phyloP scores from a whole-genome alignment of 2,797 vertebrate species.

The Ara ararauna region DNA sequence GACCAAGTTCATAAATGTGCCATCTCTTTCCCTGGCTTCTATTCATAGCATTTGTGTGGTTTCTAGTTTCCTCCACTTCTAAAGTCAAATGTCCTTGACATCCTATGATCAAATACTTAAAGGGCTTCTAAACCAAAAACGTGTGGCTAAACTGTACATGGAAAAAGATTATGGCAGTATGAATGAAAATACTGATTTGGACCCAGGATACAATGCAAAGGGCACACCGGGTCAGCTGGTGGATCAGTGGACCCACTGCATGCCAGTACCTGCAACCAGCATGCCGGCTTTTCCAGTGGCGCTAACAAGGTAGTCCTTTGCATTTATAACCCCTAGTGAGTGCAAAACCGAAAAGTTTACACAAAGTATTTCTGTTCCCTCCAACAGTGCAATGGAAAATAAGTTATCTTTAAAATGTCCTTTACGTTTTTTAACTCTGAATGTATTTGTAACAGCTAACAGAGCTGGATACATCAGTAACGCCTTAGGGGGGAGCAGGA shows the following conservation, averaged over 20 bases:
- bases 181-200: conserved; percentile 8
- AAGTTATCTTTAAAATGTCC: not conserved
- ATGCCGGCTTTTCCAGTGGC: not conserved
- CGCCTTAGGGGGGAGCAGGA: fast-evolving
- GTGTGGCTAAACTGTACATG: not conserved
- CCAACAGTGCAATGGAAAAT: not conserved
- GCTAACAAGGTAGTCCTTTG: not conserved
- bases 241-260: not conserved
- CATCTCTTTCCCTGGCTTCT: conserved; percentile 64
- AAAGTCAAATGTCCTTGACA: conserved; percentile 57
- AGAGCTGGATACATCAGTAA: not conserved
- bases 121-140: conserved; percentile 28
- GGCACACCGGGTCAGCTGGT: not conserved
- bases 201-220: not conserved
- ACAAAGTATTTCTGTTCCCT: not conserved
- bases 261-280: not conserved
- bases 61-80: conserved; percentile 69
- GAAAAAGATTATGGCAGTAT: not conserved
- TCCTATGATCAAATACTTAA: conserved; percentile 45
- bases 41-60: conserved; percentile 75
- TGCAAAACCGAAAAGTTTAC: not conserved
- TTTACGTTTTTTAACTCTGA: not conserved
- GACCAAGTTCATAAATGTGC: conserved; percentile 62
- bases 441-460: not conserved
- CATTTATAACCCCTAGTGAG: not conserved